phyloP scores from a whole-genome alignment of 2,888 invertebrate species.

The Drosophila putrida region DNA sequence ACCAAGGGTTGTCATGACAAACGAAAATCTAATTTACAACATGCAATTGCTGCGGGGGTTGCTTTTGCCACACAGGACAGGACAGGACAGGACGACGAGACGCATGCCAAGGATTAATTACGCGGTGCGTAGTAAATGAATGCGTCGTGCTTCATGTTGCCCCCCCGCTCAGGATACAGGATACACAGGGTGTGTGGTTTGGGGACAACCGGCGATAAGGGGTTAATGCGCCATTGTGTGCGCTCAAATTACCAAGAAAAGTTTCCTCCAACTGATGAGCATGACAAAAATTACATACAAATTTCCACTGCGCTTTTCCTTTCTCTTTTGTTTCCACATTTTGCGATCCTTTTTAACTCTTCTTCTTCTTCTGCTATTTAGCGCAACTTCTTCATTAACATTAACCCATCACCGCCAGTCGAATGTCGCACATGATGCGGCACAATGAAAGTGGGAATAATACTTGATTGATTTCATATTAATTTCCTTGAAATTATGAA shows the following conservation, averaged over 20 bases:
- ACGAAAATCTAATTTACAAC: slow-evolving; percentile 79
- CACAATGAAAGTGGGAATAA: slow-evolving; percentile 45
- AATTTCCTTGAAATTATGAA: slow-evolving; percentile 71
- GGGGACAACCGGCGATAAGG: slow-evolving; percentile 60
- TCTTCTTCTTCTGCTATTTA: slow-evolving; percentile 23
- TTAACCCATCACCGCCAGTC: slow-evolving; percentile 36
- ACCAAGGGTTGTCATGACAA: slow-evolving; percentile 75
- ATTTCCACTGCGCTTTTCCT: slow-evolving; percentile 41
- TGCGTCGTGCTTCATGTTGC: slow-evolving; percentile 39
- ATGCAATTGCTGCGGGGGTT: slow-evolving; percentile 72
- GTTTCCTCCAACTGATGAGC: slow-evolving; percentile 55
- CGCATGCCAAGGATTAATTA: slow-evolving; percentile 73
- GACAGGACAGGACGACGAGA: slow-evolving; percentile 12
- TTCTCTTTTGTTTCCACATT: slow-evolving; percentile 27
- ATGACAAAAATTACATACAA: slow-evolving; percentile 64
- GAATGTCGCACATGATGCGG: slow-evolving; percentile 53
- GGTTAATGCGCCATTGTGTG: slow-evolving; percentile 69
- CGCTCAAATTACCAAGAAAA: slow-evolving; percentile 71
- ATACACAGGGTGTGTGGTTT: not conserved
- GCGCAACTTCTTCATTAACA: slow-evolving; percentile 72
- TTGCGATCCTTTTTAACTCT: slow-evolving; percentile 42
- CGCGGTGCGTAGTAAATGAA: slow-evolving; percentile 69
- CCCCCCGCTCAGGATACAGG: not conserved
- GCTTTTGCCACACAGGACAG: slow-evolving; percentile 13
- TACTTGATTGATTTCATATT: slow-evolving; percentile 78